Evolutionary conservation across 2,113 vertebrate genomes (phyloP), one percentile per base, ranked within the genome.

Genomic region (Oxyura jamaicensis): DNA sequence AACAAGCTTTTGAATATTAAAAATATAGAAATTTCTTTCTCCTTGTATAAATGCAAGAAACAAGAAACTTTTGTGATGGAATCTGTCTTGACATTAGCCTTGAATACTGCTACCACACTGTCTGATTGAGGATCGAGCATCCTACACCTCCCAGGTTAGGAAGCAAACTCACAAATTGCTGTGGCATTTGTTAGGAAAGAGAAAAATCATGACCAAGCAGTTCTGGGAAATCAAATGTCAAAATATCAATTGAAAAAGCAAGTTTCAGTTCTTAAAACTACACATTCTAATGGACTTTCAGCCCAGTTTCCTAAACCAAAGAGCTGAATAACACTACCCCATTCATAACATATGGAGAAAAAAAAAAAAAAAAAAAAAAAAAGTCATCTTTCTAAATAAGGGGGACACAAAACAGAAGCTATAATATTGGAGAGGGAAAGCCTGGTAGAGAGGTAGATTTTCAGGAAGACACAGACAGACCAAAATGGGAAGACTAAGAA

Each of bases 241-340:
- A 76, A 95, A 83, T 59, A 90, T 28, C 60, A 65, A 35, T 55
- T n/a, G 76, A 81, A 83, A 94, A 85, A 71, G 8, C 28, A 91
- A 65, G 23, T 68, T 92, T 90, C 42, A 73, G 0, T 90, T 88
- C 93, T 81, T 83, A 56, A 82, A 79, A 10, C 29, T 58, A 18
- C 8, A 36, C 13, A 83, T 92, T 80, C 33, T 52, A 59, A 46
- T 55, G 39, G 83, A 55, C 17, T 84, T 95, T 78, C 56, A 68
- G 33, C 4, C 35, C 33, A 33, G 16, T 65, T 87, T 93, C 62
- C 69, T 68, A 66, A 67, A 7, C 8, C 39, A 91, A 83, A 74
- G 25, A 35, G 7, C 36, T 75, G 59, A 68, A 21, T 26, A 65
- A 48, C 33, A 65, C 20, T 31, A 86, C 39, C 5, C 8, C 19